Base-by-base conservation (phyloP, 2,113 vertebrate species). In the Istiophorus platypterus region DNA sequence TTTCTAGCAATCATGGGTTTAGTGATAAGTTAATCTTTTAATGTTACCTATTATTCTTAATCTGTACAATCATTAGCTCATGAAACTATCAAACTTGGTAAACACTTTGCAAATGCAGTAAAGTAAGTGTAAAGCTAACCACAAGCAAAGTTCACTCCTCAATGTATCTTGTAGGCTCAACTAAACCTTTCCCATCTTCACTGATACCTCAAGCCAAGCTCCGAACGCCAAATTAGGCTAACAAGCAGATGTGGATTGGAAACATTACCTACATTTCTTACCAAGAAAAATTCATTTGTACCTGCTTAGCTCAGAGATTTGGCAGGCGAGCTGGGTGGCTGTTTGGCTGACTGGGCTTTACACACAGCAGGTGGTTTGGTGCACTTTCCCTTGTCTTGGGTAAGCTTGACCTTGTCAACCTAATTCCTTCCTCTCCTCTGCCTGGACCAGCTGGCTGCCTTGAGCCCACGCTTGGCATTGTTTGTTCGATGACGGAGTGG, bases 351-450 rank as follows among this genome's bases (percentile, higher is more conserved):
- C 76, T 76, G 80, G 88, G 74, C 70, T 89, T 89, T 72, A 64
- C 82, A 72, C 70, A 80, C 84, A 88, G 86, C 89, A 93, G 93
- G 87, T 93, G 92, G 79, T 85, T 80, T 70, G 83, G 72, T 78
- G 51, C 81, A 72, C 80, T 78, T 75, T 64, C 83, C 89, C 90
- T 77, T 29, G 85, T 88, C 85, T 84, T 81, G 85, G 72, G 84
- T 87, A 80, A 92, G 88, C 77, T 84, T 90, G 85, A 91, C 89
- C 93, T 88, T 85, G 88, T 88, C 85, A 88, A 90, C 89, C 85
- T 85, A 86, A 85, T 85, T 85, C 78, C 89, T 88, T 90, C 84
- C 56, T 82, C 77, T 80, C 75, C 59, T 79, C 81, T 84, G 71
- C 26, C 27, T 27, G 47, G 69, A 76, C 86, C 90, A 82, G 92